A percentile compares a stretch with the other conserved stretches of the same genome.
These are phyloP conservation scores for Camptogramma bilineatum DNA, from an alignment of 2,888 invertebrate genomes.

Conservation along the genomic window DNA sequence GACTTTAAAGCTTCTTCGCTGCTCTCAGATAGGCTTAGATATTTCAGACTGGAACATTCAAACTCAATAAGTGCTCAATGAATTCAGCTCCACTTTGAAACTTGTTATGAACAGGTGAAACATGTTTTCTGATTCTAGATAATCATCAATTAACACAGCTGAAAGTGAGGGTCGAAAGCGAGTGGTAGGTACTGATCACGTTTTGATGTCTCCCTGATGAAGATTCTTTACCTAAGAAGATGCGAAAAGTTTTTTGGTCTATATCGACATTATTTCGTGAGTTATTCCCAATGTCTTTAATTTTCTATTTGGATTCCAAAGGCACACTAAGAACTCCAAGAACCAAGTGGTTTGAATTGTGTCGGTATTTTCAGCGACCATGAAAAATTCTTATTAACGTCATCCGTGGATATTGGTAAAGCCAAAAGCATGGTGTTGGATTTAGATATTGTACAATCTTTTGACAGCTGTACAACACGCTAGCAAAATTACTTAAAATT, in stretches of 20 bases:
- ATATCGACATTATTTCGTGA: too few species aligned
- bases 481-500: background rate
- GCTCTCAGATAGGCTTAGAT: constrained; percentile 83
- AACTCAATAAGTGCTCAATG: background rate
- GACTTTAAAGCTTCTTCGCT: constrained; percentile 59
- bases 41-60: constrained; percentile 84
- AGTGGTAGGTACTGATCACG: too few species aligned
- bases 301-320: background rate
- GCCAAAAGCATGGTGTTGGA: background rate
- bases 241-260: too few species aligned
- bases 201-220: too few species aligned
- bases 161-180: too few species aligned
- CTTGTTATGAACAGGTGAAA: too few species aligned
- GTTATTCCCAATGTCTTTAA: background rate
- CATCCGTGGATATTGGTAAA: background rate
- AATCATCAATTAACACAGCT: too few species aligned
- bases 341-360: constrained; percentile 1
- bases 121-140: too few species aligned
- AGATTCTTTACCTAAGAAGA: too few species aligned
- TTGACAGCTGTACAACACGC: background rate
- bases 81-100: background rate
- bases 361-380: background rate
- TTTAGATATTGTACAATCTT: background rate
- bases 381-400: background rate
- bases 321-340: background rate